Percentiles rank a stretch among this genome's conserved stretches.
These are phyloP conservation scores for Melolontha melolontha DNA, from an alignment of 2,888 invertebrate genomes.

Conservation along the genomic window DNA sequence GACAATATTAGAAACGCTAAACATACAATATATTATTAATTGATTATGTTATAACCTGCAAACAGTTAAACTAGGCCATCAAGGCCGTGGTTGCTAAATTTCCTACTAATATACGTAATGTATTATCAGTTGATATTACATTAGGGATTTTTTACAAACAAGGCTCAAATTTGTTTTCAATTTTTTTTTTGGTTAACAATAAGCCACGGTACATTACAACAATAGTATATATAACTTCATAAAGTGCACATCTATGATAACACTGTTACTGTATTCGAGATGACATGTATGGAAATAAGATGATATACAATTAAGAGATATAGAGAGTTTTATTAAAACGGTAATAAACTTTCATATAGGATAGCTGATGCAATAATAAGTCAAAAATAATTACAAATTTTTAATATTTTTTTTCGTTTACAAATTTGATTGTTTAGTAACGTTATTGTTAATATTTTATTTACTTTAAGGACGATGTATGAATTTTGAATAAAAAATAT, in stretches of 20 bases:
- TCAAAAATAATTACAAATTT: too few relatives aligned
- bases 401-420: too few relatives aligned
- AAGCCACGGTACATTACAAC: conserved; percentile 41
- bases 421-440: too few relatives aligned
- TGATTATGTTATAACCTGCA: conserved; percentile 58
- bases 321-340: too few relatives aligned
- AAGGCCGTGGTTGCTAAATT: conserved; percentile 31
- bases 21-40: conserved; percentile 46
- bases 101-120: conserved; percentile 51
- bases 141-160: conserved; percentile 50
- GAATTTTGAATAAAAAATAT: too few relatives aligned
- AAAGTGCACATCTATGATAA: conserved; percentile 37
- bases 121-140: conserved; percentile 63
- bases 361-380: too few relatives aligned
- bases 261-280: conserved; percentile 31
- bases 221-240: conserved; percentile 26
- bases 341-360: too few relatives aligned
- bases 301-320: too few relatives aligned
- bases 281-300: neutral
- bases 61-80: conserved; percentile 47
- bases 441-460: too few relatives aligned
- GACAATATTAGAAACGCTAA: conserved; percentile 50
- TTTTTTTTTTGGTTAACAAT: conserved; percentile 35
- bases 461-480: too few relatives aligned
- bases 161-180: conserved; percentile 37